Conservation (phyloP, 2,888 invertebrate genomes). For the Ephialtes manifestator region DNA sequence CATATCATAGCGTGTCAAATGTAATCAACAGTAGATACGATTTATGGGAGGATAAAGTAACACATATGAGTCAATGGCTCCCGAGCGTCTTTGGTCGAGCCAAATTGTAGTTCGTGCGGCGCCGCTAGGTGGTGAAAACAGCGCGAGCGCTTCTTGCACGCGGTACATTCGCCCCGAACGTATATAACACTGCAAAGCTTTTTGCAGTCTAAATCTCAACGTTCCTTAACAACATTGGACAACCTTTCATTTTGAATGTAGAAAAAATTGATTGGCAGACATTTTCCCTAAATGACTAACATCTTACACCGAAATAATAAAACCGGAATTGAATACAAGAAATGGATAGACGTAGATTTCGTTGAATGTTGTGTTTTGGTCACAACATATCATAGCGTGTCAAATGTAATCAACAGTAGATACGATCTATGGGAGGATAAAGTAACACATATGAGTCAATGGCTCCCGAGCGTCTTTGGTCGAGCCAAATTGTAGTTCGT, state of each 20-base stretch:
- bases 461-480: too few species aligned
- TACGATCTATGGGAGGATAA: neutral
- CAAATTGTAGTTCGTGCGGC: constrained; percentile 6
- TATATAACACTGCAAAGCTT: neutral
- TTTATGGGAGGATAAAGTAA: too few species aligned
- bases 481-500: too few species aligned
- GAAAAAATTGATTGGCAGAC: too few species aligned
- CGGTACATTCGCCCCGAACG: neutral
- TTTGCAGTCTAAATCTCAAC: neutral
- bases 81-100: neutral
- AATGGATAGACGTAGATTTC: too few species aligned
- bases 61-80: too few species aligned
- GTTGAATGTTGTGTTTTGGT: neutral
- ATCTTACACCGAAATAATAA: too few species aligned
- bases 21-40: neutral
- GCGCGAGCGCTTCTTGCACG: neutral
- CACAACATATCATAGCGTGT: neutral
- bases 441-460: too few species aligned
- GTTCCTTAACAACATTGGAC: neutral
- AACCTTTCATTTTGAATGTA: neutral
- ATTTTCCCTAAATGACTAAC: too few species aligned
- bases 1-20: neutral
- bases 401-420: neutral
- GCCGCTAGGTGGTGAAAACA: neutral
- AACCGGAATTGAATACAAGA: too few species aligned